Base-by-base conservation (phyloP, 2,113 vertebrate genomes). In the Chaetodon auriga region DNA sequence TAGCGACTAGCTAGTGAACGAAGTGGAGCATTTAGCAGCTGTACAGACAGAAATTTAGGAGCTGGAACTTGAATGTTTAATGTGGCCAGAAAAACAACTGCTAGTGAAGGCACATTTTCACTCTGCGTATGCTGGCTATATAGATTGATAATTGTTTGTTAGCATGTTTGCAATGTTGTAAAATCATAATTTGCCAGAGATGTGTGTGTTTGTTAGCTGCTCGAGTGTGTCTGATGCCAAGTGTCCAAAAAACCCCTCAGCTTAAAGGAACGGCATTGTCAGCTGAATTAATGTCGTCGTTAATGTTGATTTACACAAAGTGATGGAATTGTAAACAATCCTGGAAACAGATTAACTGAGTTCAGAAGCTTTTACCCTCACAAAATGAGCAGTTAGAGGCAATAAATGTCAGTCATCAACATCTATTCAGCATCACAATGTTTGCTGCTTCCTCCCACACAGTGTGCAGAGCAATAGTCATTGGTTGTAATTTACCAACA, bases 381-480 rank as follows among this genome's bases (percentile, higher is more conserved):
- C 5, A 68, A 55, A 41, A 25, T 0, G 7, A 46, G 19, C 15
- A 38, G 8, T 71, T 72, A 30, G 14, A 36, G 14, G 48, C 49
- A 58, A 23, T 49, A 19, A 2, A 38, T 57, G 35, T 30, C 0
- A 30, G 25, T 7, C 41, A 71, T 68, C 30, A 65, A 21, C 66
- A 54, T 72, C 48, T 7, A 35, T 48, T 62, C 48, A 54, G 35
- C 30, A 64, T 71, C 48, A 68, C 65, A 77, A 54, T 78, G 61
- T 78, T 49, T 63, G 21, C 80, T 14, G 35, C 6, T 64, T 64
- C 25, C 57, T 69, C 63, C 48, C 57, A 73, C 48, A 38, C 25
- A 21, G 25, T 30, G 21, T 72, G 21, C 25, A 10, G 45, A 57
- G 18, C 46, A 57, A 16, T 36, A 41, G 13, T 23, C 23, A 45